Evolutionary conservation across 2,797 vertebrate genomes (phyloP).

Genomic region (Onychomys arenicola): DNA sequence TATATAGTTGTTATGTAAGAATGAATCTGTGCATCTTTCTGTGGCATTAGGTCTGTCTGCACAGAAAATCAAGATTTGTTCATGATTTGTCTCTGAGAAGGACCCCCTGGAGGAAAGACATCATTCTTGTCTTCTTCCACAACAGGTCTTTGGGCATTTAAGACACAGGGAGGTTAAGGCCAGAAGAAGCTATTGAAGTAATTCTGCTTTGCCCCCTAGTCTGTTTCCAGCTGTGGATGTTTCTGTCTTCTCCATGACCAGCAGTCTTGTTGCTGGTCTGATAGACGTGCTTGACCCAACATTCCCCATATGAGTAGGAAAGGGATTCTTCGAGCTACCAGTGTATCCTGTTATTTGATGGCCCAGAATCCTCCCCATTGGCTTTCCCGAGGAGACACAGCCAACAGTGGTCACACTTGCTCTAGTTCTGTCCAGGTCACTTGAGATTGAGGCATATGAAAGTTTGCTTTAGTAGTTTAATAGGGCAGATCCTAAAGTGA

Average conservation of each 20-base stretch:
- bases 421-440: not conserved
- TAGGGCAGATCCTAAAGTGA: not conserved
- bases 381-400: not conserved
- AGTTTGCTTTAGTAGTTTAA: not conserved
- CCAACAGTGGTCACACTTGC: not conserved
- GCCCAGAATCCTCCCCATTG: not conserved
- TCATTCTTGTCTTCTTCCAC: not conserved
- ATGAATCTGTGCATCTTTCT: not conserved
- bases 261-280: constrained; percentile 60
- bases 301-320: constrained; percentile 1
- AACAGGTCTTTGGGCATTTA: not conserved
- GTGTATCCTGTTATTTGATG: not conserved
- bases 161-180: not conserved
- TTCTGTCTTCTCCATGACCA: constrained; percentile 33
- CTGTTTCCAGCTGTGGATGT: not conserved
- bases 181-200: not conserved
- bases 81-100: not conserved
- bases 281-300: not conserved
- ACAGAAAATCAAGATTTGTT: not conserved
- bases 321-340: not conserved
- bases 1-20: not conserved
- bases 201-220: not conserved
- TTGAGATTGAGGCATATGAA: not conserved
- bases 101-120: not conserved
- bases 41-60: not conserved